Percentiles rank a stretch among this genome's conserved stretches.
phyloP scores from a whole-genome alignment of 2,113 vertebrate genomes.

The Cynopterus brachyotis region DNA sequence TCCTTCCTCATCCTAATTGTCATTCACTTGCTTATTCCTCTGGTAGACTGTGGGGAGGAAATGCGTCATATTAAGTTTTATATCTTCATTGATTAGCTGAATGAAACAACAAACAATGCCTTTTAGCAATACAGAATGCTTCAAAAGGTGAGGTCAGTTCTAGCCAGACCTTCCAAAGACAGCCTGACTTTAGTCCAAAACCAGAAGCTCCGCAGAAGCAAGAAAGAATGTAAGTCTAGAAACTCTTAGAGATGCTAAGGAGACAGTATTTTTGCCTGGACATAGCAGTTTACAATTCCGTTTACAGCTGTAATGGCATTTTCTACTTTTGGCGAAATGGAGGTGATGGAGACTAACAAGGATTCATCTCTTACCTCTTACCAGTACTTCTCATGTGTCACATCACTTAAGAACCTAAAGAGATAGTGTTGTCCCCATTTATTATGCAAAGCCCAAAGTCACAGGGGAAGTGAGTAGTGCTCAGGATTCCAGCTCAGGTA shows the following conservation, averaged over 20 bases:
- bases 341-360: neutral
- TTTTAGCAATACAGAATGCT: neutral
- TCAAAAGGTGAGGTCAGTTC: neutral
- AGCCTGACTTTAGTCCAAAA: neutral
- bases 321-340: neutral
- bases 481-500: neutral
- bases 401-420: neutral
- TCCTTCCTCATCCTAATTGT: neutral
- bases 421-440: neutral
- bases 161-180: neutral
- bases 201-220: neutral
- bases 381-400: neutral
- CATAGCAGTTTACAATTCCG: neutral
- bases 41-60: neutral
- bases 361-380: neutral
- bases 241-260: neutral
- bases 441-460: neutral
- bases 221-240: neutral
- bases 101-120: neutral
- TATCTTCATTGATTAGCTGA: neutral
- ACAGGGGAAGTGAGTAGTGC: neutral
- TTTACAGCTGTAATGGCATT: neutral
- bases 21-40: neutral
- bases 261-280: neutral
- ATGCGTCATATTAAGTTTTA: neutral